Base-by-base conservation (phyloP, 1,140 invertebrate genomes). In the Uloborus diversus region DNA sequence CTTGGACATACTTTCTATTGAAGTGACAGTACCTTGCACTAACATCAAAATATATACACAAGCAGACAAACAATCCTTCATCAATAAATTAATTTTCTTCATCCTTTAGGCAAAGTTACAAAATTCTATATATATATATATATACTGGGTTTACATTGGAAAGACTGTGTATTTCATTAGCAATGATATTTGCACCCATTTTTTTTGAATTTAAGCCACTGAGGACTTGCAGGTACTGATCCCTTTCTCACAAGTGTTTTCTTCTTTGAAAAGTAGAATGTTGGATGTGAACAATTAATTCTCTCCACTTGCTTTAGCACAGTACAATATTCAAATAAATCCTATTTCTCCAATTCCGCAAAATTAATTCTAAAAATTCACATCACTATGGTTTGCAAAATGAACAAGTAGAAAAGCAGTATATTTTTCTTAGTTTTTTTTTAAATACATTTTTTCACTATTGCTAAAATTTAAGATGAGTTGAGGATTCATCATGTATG, bases 21-120 rank as follows among this genome's bases (percentile, higher is more conserved):
- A 76, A 64, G 66, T 78, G 64, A 69, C 75, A 68, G 47, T 79
- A 68, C 64, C 33, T 76, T 25, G 42, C 76, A 79, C 76, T 79
- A 79, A 79, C 76, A 79, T 79, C 76, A 69, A 79, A 79, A 79
- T 68, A 68, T 79, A 79, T 68, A 69, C 65, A 79, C 30, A 69
- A 65, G 51, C 20, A 5, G 69, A 35, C 28, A 64, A 76, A 68
- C 37, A 69, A 68, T 57, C 62, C 64, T 66, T 20, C 30, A 20
- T n/a, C 30, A 78, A 79, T 79, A 68, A 79, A 68, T 68, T 79
- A 66, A 32, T 61, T 37, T 65, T 20, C 5, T 69, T 66, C 4
- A 17, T 35, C 51, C 23, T 14, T 27, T 25, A 53, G 27, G 32
- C 53, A 73, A 42, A 11, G 17, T 30, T 47, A 73, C 56, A 61